phyloP scores from a whole-genome alignment of 2,888 invertebrate genomes.

The Hipparchia sbordonii region DNA sequence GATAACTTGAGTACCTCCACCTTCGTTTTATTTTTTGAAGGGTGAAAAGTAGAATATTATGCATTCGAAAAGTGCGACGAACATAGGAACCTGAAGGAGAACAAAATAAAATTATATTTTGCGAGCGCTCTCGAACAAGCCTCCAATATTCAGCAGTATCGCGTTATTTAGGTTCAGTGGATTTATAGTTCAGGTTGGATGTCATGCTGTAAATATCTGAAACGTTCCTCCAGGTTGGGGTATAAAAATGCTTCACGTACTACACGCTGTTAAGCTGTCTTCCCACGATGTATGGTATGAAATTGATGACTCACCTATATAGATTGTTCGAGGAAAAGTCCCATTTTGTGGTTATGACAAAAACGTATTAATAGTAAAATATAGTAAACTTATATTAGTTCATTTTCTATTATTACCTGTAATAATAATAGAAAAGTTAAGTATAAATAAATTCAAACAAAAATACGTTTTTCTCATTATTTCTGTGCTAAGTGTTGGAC shows the following conservation, averaged over 20 bases:
- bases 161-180: conserved; percentile 37
- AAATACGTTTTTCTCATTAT: no score
- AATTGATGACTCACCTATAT: background rate
- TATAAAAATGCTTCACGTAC: conserved; percentile 28
- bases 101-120: conserved; percentile 34
- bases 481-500: no score
- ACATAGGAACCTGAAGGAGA: conserved; percentile 1
- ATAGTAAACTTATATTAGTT: no score
- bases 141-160: conserved; percentile 38
- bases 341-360: background rate
- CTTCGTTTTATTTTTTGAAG: no score
- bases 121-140: conserved; percentile 24
- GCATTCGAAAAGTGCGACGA: background rate
- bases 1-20: no score
- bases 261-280: conserved; percentile 4
- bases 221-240: conserved; percentile 29
- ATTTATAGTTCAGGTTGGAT: conserved; percentile 42
- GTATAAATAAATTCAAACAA: no score
- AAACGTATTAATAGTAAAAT: background rate
- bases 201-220: conserved; percentile 42
- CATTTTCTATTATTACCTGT: no score
- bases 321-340: background rate
- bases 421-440: no score
- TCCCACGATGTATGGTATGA: background rate
- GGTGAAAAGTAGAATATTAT: background rate